Conservation (phyloP, 2,113 vertebrate species). For the Percopsis transmontana region DNA sequence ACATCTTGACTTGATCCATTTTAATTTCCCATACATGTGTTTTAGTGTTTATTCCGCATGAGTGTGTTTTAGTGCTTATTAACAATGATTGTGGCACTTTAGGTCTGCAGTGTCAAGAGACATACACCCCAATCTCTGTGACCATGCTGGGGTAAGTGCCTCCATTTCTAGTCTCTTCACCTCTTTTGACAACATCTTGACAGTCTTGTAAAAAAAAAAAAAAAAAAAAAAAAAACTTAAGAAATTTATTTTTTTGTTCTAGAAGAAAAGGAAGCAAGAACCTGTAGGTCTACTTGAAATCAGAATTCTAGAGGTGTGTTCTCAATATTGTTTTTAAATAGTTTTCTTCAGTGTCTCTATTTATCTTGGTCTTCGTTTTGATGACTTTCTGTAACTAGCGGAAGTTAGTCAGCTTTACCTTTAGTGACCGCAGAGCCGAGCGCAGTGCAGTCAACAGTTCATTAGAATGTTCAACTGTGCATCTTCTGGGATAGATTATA, state of each 20-base stretch:
- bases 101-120: conserved; percentile 64
- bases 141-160: conserved; percentile 73
- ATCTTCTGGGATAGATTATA: neutral
- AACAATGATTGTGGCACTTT: neutral
- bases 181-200: neutral
- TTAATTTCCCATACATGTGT: neutral
- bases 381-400: conserved; percentile 34
- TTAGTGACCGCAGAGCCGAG: conserved; percentile 52
- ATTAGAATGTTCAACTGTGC: conserved; percentile 12
- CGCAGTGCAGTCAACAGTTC: conserved; percentile 15
- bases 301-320: conserved; percentile 70
- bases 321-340: neutral
- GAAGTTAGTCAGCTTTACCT: conserved; percentile 66
- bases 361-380: conserved; percentile 9
- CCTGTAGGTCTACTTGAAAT: conserved; percentile 51
- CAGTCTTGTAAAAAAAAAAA: neutral
- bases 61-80: neutral
- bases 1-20: too few relatives aligned
- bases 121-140: conserved; percentile 46
- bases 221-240: neutral
- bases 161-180: neutral
- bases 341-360: neutral
- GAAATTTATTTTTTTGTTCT: conserved; percentile 42
- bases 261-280: conserved; percentile 84
- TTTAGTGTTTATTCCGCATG: neutral